Evolutionary conservation across 2,888 invertebrate species (phyloP).

Genomic region (Cryptocheilus praepositus): DNA sequence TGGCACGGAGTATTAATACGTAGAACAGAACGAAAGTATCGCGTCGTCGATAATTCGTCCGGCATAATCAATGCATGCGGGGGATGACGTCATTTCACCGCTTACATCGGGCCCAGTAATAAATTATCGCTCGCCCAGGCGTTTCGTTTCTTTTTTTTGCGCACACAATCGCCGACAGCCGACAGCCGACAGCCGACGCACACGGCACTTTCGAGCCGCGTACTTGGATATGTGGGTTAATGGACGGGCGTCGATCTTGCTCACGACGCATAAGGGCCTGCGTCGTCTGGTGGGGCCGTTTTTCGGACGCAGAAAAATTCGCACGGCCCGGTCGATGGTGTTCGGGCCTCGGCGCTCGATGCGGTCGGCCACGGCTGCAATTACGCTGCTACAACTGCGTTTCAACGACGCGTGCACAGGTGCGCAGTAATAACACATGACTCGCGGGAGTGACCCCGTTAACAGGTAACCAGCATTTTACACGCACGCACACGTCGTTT

Average conservation of each 20-base stretch:
- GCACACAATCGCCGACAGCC: conserved; percentile 12
- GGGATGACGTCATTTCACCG: too few species aligned
- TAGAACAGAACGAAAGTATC: too few species aligned
- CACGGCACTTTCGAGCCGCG: conserved; percentile 42
- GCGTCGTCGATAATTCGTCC: too few species aligned
- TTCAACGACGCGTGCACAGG: conserved; percentile 33
- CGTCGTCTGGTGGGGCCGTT: conserved; percentile 25
- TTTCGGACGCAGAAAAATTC: conserved; percentile 41
- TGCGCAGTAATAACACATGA: conserved; percentile 44
- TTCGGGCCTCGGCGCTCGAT: too few species aligned
- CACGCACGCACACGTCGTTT: conserved; percentile 6
- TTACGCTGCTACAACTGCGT: neutral
- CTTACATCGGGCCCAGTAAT: neutral
- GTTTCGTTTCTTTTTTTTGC: conserved; percentile 22
- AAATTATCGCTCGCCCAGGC: conserved; percentile 1
- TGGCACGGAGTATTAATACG: too few species aligned
- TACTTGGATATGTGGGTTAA: conserved; percentile 53
- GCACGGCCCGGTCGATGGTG: conserved; percentile 30
- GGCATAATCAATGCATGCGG: too few species aligned
- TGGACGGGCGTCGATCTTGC: conserved; percentile 41
- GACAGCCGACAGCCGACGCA: conserved; percentile 23
- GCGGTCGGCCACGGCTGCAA: too few species aligned
- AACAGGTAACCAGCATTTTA: conserved; percentile 31
- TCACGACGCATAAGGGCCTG: conserved; percentile 15
- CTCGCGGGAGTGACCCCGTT: conserved; percentile 51